Evolutionary conservation across 2,888 invertebrate genomes (phyloP).

Genomic region (Hemistola chrysoprasaria): DNA sequence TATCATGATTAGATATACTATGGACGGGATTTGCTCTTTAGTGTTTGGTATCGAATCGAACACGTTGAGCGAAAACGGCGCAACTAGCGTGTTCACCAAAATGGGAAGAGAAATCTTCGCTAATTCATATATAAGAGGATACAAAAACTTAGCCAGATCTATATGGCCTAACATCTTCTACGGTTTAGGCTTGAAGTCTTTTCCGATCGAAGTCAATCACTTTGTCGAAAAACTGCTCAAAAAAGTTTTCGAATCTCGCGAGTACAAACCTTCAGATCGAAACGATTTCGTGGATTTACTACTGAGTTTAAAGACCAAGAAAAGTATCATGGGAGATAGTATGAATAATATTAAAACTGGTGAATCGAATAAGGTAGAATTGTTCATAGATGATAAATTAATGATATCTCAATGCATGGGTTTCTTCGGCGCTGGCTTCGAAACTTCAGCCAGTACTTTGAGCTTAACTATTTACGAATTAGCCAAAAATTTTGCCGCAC

Average conservation of each 20-base stretch:
- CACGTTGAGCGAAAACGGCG: constrained; percentile 28
- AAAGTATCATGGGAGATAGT: not conserved
- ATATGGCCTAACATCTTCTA: constrained; percentile 9
- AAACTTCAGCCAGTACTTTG: constrained; percentile 6
- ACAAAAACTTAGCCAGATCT: not conserved
- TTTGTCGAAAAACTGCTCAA: constrained; percentile 1
- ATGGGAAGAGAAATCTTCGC: constrained; percentile 32
- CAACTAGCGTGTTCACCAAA: constrained; percentile 35
- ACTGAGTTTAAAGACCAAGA: not conserved
- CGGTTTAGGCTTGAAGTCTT: not conserved
- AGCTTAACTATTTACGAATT: constrained; percentile 9
- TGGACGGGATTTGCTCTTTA: constrained; percentile 37
- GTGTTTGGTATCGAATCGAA: constrained; percentile 41
- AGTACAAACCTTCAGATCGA: constrained; percentile 1
- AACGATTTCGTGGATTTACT: constrained; percentile 5
- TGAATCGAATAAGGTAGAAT: not conserved
- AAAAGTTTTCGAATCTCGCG: constrained; percentile 3
- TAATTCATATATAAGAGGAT: constrained; percentile 13
- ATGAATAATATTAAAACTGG: not conserved
- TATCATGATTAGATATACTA: constrained; percentile 31
- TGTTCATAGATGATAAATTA: not conserved
- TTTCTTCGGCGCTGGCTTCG: constrained; percentile 12
- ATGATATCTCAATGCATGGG: constrained; percentile 6
- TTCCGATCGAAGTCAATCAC: constrained; percentile 1
- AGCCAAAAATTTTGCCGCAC: constrained; percentile 8